Percentiles rank a stretch among this genome's conserved stretches.
phyloP scores from a whole-genome alignment of 2,113 vertebrate genomes.

The Rhagologus leucostigma region DNA sequence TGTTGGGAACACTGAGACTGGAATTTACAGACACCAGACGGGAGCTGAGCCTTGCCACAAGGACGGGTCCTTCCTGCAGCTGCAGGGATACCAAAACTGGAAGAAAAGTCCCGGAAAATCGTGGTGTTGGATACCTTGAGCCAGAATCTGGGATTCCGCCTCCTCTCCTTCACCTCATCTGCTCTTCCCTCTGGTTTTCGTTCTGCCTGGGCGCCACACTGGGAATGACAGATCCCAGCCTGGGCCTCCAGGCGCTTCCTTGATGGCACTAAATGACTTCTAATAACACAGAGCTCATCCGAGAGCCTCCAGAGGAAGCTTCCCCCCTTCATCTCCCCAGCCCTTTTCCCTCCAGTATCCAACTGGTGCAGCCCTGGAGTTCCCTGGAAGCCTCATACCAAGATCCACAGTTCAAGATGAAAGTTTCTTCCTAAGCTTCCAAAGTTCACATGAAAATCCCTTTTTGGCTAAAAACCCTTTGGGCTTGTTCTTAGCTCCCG shows the following conservation, averaged over 20 bases:
- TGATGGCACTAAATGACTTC: neutral
- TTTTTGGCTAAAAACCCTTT: neutral
- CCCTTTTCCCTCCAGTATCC: neutral
- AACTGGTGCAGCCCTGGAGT: neutral
- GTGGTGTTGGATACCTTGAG: neutral
- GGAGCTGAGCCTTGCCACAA: accelerated
- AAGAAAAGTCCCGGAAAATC: neutral
- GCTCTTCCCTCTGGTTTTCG: conserved; percentile 20
- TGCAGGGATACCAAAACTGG: accelerated
- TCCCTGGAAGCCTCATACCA: neutral
- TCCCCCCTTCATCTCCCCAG: neutral
- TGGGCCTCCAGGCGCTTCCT: neutral
- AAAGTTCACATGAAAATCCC: neutral
- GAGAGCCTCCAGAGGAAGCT: neutral
- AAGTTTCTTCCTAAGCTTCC: neutral
- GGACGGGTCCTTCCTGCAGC: neutral
- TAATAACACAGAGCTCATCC: neutral
- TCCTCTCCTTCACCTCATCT: neutral
- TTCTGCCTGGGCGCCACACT: neutral
- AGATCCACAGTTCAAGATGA: neutral
- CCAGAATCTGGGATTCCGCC: neutral
- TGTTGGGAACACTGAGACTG: accelerated
- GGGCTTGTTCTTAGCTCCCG: neutral
- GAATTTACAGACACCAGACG: neutral
- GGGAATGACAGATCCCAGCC: neutral